Evolutionary conservation across 2,797 vertebrate genomes (phyloP).

Genomic region (Luscinia megarhynchos): DNA sequence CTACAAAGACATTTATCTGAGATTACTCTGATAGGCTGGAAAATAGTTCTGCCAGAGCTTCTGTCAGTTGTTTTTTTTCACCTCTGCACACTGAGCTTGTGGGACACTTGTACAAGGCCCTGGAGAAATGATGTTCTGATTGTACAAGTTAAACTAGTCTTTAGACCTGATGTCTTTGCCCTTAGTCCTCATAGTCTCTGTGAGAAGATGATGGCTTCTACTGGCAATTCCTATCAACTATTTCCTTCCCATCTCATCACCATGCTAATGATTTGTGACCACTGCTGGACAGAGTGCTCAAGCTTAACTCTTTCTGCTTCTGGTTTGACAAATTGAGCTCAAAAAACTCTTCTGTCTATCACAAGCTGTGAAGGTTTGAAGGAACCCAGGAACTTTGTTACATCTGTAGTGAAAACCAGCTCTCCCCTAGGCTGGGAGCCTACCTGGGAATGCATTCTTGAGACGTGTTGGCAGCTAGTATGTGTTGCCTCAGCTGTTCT

Average conservation of each 20-base stretch:
- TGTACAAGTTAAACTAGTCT: background rate
- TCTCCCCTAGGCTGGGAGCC: background rate
- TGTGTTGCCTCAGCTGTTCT: background rate
- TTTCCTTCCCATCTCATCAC: background rate
- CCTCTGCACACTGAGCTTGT: background rate
- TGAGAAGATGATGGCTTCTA: background rate
- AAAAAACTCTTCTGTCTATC: background rate
- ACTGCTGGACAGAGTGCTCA: background rate
- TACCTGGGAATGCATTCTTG: background rate
- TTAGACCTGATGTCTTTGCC: background rate
- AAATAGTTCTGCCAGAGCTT: background rate
- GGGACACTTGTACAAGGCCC: background rate
- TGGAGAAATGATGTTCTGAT: background rate
- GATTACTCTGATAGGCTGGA: background rate
- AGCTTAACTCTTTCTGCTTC: background rate
- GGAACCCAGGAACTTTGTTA: background rate
- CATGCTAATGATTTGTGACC: background rate
- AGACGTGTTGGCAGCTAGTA: background rate
- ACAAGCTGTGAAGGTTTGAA: background rate
- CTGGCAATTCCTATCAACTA: background rate
- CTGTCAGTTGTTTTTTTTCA: background rate
- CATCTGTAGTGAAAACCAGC: background rate
- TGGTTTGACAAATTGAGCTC: background rate
- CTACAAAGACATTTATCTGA: background rate
- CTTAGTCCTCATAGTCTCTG: background rate